Base-by-base conservation (phyloP, 2,113 vertebrate genomes). In the Trogon melanurus region DNA sequence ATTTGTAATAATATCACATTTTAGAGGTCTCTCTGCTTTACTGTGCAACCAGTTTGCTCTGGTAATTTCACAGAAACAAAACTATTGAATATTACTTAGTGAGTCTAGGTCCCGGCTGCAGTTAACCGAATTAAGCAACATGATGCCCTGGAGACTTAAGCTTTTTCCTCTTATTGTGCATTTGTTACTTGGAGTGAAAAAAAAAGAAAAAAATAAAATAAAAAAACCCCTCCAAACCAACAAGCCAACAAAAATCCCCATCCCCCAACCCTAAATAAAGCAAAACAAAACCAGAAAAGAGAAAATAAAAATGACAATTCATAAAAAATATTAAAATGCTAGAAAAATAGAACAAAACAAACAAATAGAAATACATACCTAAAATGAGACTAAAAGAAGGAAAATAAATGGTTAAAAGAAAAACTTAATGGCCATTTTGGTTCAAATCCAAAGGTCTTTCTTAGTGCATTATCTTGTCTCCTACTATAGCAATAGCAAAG, bases 91-190 rank as follows among this genome's bases (percentile, higher is more conserved):
- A 70, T 67, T 71, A 50, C 5, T 82, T 62, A 50, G 11, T 79
- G 36, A 84, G 34, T 65, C 32, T 48, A 64, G 57, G 32, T 65
- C 27, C 50, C 79, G n/a, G 87, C 45, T 79, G 45, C 57, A 75
- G 22, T 71, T 82, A 81, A 54, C 27, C n/a, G 75, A 32, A 86
- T 91, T 67, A 90, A 90, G 51, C 14, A 91, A 61, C 54, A 91
- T 54, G 27, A 76, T 85, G 13, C 45, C 67, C 51, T 48, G 29
- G 32, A 87, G 53, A 89, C 41, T 5, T 22, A 84, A 80, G 13
- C 3, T 73, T 89, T 79, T 88, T n/a, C 8, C 22, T 30, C 72
- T 11, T 16, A 23, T 13, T 57, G 11, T 26, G 66, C 50, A 74
- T 79, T 65, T 82, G 44, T 48, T 10, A 62, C 19, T 74, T 16